Base-by-base conservation (phyloP, 2,888 invertebrate genomes). In the Microctonus brassicae region DNA sequence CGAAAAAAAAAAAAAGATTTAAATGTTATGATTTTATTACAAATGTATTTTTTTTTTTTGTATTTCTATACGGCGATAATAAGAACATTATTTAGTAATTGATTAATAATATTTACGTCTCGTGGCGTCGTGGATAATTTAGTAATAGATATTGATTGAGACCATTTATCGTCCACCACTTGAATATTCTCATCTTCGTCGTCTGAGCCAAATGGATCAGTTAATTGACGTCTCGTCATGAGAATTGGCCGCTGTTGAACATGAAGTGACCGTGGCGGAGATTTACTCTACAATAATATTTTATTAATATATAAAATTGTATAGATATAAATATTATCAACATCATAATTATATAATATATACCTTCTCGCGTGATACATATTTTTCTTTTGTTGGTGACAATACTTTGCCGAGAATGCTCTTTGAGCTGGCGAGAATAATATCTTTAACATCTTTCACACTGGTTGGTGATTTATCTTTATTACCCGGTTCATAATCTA, bases 141-240 rank as follows among this genome's bases (percentile, higher is more conserved):
- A 71, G 76, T 81, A 76, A 84, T 79, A 42, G 85, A 83, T 73
- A 86, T 85, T 63, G 86, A 85, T 77, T 83, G 85, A 36, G 83
- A 84, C 76, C 80, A 81, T 75, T 86, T 87, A 64, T 86, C 86
- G 65, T 87, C 86, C 68, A 85, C 79, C 69, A 86, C 84, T 77
- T 85, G 85, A 76, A 86, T 83, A 73, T 86, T 87, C 74, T 84
- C 77, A 34, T 88, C 89, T 33, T 94, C 94, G 22, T 96, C 96
- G 82, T 96, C 96, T 33, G 96, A 96, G 62, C 95, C 96, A 88
- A 97, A 96, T 0, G 97, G 97, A 89, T 97, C 96, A 6, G 93
- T 93, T 76, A 95, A 89, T 86, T 96, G 95, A 68, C 95, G 92
- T 77, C 95, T 91, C 0, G 96, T 96, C 95, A 96, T 96, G 78